These are phyloP conservation scores for Aphidius colemani DNA, from an alignment of 2,888 invertebrate species.

Conservation along the genomic window DNA sequence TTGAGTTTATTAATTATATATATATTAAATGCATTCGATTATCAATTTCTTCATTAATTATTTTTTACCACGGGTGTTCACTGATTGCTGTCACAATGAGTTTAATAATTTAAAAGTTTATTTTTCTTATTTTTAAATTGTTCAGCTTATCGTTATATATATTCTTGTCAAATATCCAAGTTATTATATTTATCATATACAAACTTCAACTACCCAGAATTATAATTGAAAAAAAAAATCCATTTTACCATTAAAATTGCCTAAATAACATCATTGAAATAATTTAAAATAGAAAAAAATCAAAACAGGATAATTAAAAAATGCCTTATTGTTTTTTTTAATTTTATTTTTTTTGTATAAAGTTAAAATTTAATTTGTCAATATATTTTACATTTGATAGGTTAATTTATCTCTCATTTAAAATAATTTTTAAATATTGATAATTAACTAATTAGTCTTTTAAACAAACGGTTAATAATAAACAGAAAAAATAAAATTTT, in stretches of 20 bases:
- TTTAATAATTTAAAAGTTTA: conserved; percentile 39
- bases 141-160: conserved; percentile 37
- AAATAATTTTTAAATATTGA: conserved; percentile 14
- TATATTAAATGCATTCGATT: too few species aligned
- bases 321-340: too few species aligned
- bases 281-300: too few species aligned
- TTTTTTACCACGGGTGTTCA: conserved; percentile 43
- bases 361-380: too few species aligned
- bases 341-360: too few species aligned
- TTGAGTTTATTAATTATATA: too few species aligned
- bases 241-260: too few species aligned
- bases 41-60: too few species aligned
- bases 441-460: background rate
- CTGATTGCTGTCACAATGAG: conserved; percentile 59
- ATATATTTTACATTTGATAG: conserved; percentile 37
- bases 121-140: conserved; percentile 20
- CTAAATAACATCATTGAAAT: too few species aligned
- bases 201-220: too few species aligned
- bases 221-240: too few species aligned
- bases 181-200: conserved; percentile 28
- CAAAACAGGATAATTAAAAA: too few species aligned
- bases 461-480: background rate
- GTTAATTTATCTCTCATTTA: conserved; percentile 27
- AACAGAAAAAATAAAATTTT: background rate
- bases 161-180: conserved; percentile 38